Conservation (phyloP, 2,888 invertebrate genomes). For the Synanthedon andrenaeformis region DNA sequence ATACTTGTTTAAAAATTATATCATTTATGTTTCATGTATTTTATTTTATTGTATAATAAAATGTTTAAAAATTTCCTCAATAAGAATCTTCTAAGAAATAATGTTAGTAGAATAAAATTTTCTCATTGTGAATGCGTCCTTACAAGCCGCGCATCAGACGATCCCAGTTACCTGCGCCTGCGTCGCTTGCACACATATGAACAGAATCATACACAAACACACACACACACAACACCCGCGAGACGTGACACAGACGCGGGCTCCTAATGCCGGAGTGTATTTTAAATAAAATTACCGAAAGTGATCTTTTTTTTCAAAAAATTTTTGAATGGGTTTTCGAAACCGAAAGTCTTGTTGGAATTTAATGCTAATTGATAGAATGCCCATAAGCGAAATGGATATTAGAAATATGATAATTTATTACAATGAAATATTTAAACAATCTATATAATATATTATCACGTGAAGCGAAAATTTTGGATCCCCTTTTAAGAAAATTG, state of each 20-base stretch:
- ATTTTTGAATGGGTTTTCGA: slow-evolving; percentile 13
- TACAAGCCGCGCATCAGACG: slow-evolving; percentile 38
- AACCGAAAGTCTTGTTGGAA: slow-evolving; percentile 10
- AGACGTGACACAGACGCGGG: slow-evolving; percentile 54
- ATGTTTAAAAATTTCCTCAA: background rate
- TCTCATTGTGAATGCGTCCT: slow-evolving; percentile 30
- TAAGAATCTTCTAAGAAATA: background rate
- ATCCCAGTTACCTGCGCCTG: slow-evolving; percentile 63
- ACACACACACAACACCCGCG: slow-evolving; percentile 13
- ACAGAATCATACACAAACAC: slow-evolving; percentile 12
- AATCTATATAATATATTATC: too few species aligned
- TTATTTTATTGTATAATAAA: too few species aligned
- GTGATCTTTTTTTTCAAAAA: slow-evolving; percentile 19
- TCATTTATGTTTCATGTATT: too few species aligned
- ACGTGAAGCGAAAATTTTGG: background rate
- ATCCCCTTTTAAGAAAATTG: background rate
- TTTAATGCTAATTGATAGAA: background rate
- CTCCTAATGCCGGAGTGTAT: slow-evolving; percentile 34
- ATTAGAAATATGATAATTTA: background rate
- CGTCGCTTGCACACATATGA: slow-evolving; percentile 16
- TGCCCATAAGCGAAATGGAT: background rate
- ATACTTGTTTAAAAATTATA: too few species aligned
- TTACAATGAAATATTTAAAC: background rate
- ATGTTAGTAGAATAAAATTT: background rate
- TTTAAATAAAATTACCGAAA: slow-evolving; percentile 32